These are phyloP conservation scores for Prietella phreatophila DNA, from an alignment of 2,113 vertebrate species.

Conservation along the genomic window DNA sequence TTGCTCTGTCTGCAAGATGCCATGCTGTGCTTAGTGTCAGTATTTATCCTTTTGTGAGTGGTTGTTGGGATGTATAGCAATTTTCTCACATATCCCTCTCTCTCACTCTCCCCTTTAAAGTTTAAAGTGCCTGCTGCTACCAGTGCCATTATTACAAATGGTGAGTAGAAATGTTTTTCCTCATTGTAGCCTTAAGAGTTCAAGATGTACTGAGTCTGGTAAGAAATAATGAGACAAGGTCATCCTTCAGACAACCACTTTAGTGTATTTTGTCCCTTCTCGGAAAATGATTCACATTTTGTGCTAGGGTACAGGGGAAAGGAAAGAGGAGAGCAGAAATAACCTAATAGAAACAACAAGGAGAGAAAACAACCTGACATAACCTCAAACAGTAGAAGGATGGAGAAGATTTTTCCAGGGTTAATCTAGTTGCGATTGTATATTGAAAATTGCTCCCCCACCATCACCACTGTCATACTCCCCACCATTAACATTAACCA, in stretches of 20 bases:
- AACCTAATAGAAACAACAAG: background rate
- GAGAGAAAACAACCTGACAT: background rate
- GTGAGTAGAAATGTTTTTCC: constrained; percentile 59
- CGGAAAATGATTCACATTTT: background rate
- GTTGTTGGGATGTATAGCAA: constrained; percentile 17
- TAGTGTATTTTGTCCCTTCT: background rate
- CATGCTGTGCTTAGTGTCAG: background rate
- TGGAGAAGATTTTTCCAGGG: background rate
- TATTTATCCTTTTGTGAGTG: constrained; percentile 15
- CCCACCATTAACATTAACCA: too few species aligned
- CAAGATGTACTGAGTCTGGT: background rate
- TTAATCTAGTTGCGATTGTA: background rate
- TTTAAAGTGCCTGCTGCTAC: constrained; percentile 77
- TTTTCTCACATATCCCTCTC: background rate
- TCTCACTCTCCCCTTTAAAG: constrained; percentile 56
- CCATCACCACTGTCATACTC: background rate
- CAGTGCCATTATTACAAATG: constrained; percentile 77
- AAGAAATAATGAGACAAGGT: background rate
- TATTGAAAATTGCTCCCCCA: background rate
- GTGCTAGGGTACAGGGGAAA: background rate
- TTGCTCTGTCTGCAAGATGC: constrained; percentile 1
- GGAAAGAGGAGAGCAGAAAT: background rate
- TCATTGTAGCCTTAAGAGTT: background rate
- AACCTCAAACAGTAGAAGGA: background rate
- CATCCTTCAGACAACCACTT: background rate